These are phyloP conservation scores for Hylomyscus alleni DNA, from an alignment of 2,797 vertebrate species.

Conservation along the genomic window DNA sequence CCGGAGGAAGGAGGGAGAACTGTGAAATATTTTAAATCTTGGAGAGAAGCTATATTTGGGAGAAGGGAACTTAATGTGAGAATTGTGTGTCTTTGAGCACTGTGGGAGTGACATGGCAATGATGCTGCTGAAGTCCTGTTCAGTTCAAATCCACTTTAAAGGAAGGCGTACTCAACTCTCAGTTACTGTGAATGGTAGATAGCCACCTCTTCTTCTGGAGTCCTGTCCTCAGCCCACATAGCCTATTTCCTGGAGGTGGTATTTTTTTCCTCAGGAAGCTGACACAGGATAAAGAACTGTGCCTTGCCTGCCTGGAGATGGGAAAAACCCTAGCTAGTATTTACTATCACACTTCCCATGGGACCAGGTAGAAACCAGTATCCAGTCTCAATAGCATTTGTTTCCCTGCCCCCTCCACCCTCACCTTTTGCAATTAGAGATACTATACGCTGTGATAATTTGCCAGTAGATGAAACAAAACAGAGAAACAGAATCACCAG, in stretches of 20 bases:
- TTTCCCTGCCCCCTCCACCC: neutral
- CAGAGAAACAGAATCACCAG: slow-evolving; percentile 53
- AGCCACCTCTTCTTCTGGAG: neutral
- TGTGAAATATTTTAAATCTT: neutral
- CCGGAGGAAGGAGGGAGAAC: neutral
- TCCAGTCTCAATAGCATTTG: neutral
- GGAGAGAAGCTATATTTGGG: neutral
- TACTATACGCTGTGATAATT: neutral
- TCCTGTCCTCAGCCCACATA: neutral
- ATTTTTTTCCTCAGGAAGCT: neutral
- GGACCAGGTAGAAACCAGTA: neutral
- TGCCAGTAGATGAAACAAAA: slow-evolving; percentile 54
- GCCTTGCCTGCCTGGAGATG: neutral
- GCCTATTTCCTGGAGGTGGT: neutral
- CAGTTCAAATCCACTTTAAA: neutral
- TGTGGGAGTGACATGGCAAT: too few relatives aligned
- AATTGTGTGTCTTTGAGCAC: neutral
- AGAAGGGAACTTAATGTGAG: neutral
- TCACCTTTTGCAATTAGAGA: neutral
- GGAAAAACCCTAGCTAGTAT: neutral
- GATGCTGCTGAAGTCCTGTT: neutral
- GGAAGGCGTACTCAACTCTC: neutral
- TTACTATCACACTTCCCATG: neutral
- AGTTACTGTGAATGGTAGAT: neutral
- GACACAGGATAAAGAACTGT: neutral